A percentile compares a stretch with the other conserved stretches of the same genome.
phyloP scores from a whole-genome alignment of 2,113 vertebrate species.

The Myotis lucifugus region DNA sequence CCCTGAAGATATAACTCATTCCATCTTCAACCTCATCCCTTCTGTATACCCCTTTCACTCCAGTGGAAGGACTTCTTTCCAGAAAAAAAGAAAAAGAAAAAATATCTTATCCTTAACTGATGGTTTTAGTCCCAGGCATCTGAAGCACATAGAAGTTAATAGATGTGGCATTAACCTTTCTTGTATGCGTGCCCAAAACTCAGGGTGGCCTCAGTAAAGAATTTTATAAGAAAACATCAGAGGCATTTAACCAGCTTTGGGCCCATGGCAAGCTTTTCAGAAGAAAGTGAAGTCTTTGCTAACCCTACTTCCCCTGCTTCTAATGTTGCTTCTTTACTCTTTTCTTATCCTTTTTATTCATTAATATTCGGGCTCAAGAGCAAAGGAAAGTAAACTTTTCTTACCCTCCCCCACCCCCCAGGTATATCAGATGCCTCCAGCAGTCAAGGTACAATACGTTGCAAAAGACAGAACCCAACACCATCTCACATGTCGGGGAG shows the following conservation, averaged over 20 bases:
- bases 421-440: neutral
- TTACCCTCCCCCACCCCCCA: neutral
- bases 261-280: neutral
- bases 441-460: neutral
- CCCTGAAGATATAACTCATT: neutral
- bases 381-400: neutral
- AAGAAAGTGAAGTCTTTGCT: neutral
- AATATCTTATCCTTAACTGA: neutral
- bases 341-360: neutral
- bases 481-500: accelerated
- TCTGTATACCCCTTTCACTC: neutral
- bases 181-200: no score
- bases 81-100: neutral
- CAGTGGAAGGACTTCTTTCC: neutral
- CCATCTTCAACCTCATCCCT: neutral
- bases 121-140: neutral
- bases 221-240: neutral
- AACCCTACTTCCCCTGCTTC: neutral
- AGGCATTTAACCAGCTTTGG: neutral
- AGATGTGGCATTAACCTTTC: neutral
- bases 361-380: neutral
- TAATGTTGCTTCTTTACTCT: neutral
- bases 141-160: neutral
- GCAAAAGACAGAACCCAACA: neutral
- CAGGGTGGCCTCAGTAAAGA: neutral